These are phyloP conservation scores for Drosophila melanosoma DNA, from an alignment of 2,888 invertebrate species.

Conservation along the genomic window DNA sequence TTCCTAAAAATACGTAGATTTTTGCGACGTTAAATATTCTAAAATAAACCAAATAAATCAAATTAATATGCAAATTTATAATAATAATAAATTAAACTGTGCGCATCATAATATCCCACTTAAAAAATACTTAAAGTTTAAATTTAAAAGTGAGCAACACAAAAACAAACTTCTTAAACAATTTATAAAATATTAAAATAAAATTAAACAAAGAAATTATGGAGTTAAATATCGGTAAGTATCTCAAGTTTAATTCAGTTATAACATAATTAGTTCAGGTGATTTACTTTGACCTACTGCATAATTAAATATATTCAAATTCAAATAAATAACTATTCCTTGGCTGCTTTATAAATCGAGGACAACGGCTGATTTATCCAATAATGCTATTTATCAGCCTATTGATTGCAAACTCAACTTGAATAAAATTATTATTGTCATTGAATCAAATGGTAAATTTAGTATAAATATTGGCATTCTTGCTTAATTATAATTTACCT, in stretches of 20 bases:
- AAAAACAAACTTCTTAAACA: background rate
- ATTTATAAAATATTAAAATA: background rate
- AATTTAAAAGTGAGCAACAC: background rate
- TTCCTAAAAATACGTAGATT: too few species aligned
- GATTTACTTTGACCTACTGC: background rate
- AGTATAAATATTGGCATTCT: background rate
- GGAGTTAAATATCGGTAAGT: background rate
- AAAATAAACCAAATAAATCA: background rate
- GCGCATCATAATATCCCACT: background rate
- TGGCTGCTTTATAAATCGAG: background rate
- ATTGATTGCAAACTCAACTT: background rate
- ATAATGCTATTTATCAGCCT: background rate
- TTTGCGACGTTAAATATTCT: background rate
- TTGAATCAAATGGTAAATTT: background rate
- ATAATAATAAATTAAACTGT: background rate
- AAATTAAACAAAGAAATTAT: background rate
- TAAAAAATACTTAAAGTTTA: background rate
- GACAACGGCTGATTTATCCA: background rate
- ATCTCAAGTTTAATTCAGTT: background rate
- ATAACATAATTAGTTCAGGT: background rate
- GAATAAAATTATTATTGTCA: background rate
- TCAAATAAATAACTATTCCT: background rate
- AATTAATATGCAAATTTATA: background rate
- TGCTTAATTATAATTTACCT: background rate
- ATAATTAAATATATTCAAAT: background rate